These are phyloP conservation scores for Hemicordylus capensis DNA, from an alignment of 2,113 vertebrate species.

Conservation along the genomic window DNA sequence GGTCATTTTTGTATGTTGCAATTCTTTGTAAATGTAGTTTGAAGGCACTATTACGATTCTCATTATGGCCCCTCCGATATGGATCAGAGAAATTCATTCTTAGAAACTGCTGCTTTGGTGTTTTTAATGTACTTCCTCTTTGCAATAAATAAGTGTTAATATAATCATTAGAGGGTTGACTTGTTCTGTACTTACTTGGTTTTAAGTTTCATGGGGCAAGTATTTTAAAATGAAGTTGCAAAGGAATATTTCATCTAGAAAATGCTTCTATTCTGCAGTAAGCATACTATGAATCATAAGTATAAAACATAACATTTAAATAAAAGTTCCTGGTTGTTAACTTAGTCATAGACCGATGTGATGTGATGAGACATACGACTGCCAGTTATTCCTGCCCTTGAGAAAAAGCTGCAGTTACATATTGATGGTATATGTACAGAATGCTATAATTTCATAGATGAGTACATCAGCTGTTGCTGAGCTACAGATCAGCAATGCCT, in stretches of 20 bases:
- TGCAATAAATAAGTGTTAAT: slow-evolving; percentile 49
- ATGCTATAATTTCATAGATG: slow-evolving; percentile 29
- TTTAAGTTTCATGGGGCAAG: slow-evolving; percentile 33
- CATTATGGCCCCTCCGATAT: not conserved
- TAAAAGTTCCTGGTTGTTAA: slow-evolving; percentile 47
- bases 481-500: slow-evolving; percentile 20
- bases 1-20: not conserved
- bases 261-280: slow-evolving; percentile 50
- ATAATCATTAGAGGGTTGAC: not conserved
- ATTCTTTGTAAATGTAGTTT: not conserved
- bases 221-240: slow-evolving; percentile 35
- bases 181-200: slow-evolving; percentile 17
- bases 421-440: slow-evolving; percentile 45
- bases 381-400: slow-evolving; percentile 47
- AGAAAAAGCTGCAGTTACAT: slow-evolving; percentile 26
- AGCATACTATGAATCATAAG: slow-evolving; percentile 52
- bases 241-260: slow-evolving; percentile 56
- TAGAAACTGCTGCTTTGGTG: not conserved
- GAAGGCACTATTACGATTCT: not conserved
- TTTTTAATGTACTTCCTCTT: slow-evolving; percentile 21
- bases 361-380: slow-evolving; percentile 6
- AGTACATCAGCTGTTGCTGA: slow-evolving; percentile 48
- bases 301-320: slow-evolving; percentile 41
- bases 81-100: not conserved
- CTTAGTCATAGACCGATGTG: slow-evolving; percentile 13